phyloP scores from a whole-genome alignment of 1,140 invertebrate genomes.

The Sarcophaga peregrina region DNA sequence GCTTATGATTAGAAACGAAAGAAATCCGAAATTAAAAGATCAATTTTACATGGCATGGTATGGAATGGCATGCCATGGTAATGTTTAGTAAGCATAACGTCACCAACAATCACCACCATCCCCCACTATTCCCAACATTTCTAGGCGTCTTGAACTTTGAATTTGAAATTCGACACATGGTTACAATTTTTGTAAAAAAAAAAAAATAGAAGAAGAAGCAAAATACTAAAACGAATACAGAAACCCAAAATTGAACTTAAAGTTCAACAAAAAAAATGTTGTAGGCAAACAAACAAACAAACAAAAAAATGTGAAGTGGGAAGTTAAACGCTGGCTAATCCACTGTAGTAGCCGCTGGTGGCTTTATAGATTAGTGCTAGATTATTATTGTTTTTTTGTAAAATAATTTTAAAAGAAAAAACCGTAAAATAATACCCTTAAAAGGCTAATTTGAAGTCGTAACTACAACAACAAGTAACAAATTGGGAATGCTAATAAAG shows the following conservation, averaged over 20 bases:
- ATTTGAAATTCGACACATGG: constrained; percentile 12
- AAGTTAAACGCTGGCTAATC: no score
- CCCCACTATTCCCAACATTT: not conserved
- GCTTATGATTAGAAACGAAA: not conserved
- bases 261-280: not conserved
- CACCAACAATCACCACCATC: not conserved
- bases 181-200: not conserved
- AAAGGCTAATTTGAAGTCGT: no score
- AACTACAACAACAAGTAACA: no score
- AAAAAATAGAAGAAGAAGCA: not conserved
- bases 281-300: no score
- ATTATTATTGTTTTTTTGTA: no score
- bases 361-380: no score
- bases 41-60: not conserved
- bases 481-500: no score
- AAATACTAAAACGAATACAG: not conserved
- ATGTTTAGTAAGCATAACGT: not conserved
- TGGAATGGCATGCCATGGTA: no score
- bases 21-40: not conserved
- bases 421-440: no score
- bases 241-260: not conserved
- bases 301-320: no score
- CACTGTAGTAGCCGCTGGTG: no score
- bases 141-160: constrained; percentile 26
- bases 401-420: no score